Base-by-base conservation (phyloP, 2,888 invertebrate genomes). In the Phlogophora meticulosa region DNA sequence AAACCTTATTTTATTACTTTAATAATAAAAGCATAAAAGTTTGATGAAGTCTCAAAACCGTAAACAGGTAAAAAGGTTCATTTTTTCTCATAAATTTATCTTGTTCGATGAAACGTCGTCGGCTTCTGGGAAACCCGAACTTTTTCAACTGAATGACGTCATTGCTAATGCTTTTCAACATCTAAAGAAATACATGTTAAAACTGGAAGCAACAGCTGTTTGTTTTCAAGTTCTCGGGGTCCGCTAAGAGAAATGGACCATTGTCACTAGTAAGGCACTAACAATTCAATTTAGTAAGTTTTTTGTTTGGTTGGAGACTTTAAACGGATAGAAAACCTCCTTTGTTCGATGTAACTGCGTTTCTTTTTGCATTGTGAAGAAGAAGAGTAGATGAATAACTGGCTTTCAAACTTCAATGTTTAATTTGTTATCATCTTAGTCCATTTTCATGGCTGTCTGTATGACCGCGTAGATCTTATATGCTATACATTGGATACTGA, bases 251-350 rank as follows among this genome's bases (percentile, higher is more conserved):
- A 52, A 79, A 64, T 65, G 52, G 70, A 67, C 63, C 60, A 66
- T 70, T 80, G 77, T 78, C 78, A 61, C 56, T 52, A 57, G 40
- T 70, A 51, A 71, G 71, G 11, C 62, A 65, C 66, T 24, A 52
- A 15, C 56, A 70, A 64, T 79, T 70, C 63, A 59, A 65, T 70
- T 74, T 49, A 46, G 22, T 58, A 61, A 76, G 43, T 61, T 76
- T 75, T 76, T 63, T 63, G 57, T 57, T 72, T 20, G 17, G 28
- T 59, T 48, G 11, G 3, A 48, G 4, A 48, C 58, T 72, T 58
- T 52, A 56, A 67, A 48, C 36, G 42, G 49, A 46, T 28, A 49
- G 57, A 55, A 51, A 66, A 66, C 58, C 38, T 58, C 24, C 46
- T 28, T 76, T 64, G 53, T 77, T 55, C 7, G 28, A 36, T 24